These are phyloP conservation scores for Cepaea nemoralis DNA, from an alignment of 1,140 invertebrate species.

Conservation along the genomic window DNA sequence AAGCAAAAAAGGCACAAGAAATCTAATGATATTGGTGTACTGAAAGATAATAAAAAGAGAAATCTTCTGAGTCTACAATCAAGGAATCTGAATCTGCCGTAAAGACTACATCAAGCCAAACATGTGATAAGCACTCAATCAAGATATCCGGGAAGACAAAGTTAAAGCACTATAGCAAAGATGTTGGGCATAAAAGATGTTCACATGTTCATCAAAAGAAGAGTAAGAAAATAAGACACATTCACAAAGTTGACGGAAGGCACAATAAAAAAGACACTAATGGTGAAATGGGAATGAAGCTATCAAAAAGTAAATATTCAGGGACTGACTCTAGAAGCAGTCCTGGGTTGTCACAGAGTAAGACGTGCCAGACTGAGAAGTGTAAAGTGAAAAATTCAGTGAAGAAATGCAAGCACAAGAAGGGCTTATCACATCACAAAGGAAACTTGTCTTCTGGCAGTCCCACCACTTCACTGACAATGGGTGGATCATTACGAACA, in stretches of 20 bases:
- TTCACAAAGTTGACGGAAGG: neutral
- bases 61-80: neutral
- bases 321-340: slow-evolving; percentile 2
- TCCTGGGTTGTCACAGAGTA: slow-evolving; percentile 20
- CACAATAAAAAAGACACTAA: neutral
- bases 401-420: slow-evolving; percentile 26
- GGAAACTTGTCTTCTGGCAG: slow-evolving; percentile 17
- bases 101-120: neutral
- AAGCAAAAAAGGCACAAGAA: slow-evolving; percentile 63
- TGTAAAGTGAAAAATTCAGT: slow-evolving; percentile 52
- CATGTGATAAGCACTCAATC: slow-evolving; percentile 22
- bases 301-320: neutral
- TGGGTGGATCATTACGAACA: slow-evolving; percentile 12
- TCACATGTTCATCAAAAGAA: neutral
- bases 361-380: slow-evolving; percentile 54
- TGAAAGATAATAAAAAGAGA: slow-evolving; percentile 55
- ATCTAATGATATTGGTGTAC: slow-evolving; percentile 64
- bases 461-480: neutral
- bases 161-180: neutral
- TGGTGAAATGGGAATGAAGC: neutral
- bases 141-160: slow-evolving; percentile 18
- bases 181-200: neutral
- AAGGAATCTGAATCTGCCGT: slow-evolving; percentile 42
- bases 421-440: slow-evolving; percentile 4
- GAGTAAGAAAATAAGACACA: neutral